A percentile compares a stretch with the other conserved stretches of the same genome.
Conservation (phyloP, 2,113 vertebrate species). For the Riparia riparia region DNA sequence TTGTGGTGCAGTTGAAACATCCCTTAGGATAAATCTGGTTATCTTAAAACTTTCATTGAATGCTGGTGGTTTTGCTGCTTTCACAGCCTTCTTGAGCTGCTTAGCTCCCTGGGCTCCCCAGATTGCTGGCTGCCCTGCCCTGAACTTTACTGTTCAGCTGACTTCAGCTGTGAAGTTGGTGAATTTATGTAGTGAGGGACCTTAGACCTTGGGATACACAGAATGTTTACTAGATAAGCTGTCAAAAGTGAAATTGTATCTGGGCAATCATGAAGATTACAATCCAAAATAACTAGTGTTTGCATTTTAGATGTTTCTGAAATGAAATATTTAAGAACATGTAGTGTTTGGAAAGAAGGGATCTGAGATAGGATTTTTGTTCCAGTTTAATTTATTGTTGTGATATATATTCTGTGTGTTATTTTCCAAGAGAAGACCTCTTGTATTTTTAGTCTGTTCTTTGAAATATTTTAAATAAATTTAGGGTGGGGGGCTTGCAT, state of each 20-base stretch:
- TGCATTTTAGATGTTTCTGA: not conserved
- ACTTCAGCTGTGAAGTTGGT: not conserved
- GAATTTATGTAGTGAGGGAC: not conserved
- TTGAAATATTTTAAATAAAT: not conserved
- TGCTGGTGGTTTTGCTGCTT: not conserved
- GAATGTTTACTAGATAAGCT: not conserved
- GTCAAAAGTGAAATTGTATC: not conserved
- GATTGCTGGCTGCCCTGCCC: not conserved
- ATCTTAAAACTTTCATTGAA: not conserved
- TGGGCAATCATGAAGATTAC: not conserved
- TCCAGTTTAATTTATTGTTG: not conserved
- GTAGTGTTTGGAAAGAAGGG: not conserved
- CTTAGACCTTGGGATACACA: not conserved
- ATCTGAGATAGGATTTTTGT: not conserved
- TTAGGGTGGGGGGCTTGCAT: rapidly evolving
- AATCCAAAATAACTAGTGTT: not conserved
- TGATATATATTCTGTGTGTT: not conserved
- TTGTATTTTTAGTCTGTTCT: not conserved
- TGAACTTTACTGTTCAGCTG: not conserved
- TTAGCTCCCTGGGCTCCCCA: not conserved
- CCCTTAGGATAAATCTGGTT: not conserved
- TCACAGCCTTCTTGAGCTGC: not conserved
- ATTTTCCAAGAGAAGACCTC: not conserved
- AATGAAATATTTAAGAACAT: not conserved
- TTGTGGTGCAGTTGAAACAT: not conserved